These are phyloP conservation scores for Sardina pilchardus DNA, from an alignment of 2,113 vertebrate species.

Conservation along the genomic window DNA sequence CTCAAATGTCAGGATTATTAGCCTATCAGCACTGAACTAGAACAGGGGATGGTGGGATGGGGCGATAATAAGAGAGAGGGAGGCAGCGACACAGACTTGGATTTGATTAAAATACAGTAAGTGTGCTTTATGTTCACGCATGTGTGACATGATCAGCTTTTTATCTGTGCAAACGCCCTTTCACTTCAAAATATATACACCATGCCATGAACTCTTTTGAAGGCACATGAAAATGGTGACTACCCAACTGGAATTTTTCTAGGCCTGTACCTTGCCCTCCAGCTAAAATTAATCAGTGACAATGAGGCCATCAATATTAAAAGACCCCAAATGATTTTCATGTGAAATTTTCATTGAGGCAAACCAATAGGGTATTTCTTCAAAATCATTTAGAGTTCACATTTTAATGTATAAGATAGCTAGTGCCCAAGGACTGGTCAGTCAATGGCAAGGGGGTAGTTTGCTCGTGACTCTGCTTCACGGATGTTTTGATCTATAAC, in stretches of 20 bases:
- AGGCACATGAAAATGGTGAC: background rate
- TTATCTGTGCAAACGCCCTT: background rate
- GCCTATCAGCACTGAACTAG: background rate
- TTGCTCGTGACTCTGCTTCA: constrained; percentile 22
- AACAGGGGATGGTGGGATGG: background rate
- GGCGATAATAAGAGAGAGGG: background rate
- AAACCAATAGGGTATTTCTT: background rate
- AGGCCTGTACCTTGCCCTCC: background rate
- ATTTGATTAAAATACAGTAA: background rate
- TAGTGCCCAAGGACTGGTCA: background rate
- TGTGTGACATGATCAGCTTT: background rate
- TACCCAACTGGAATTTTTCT: background rate
- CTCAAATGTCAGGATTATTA: background rate
- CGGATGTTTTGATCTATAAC: constrained; percentile 22
- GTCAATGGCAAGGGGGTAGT: background rate
- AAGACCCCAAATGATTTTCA: background rate
- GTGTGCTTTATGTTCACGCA: background rate
- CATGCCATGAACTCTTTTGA: background rate
- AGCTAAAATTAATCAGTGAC: background rate
- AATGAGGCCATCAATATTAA: background rate
- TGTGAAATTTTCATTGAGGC: background rate
- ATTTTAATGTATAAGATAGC: background rate
- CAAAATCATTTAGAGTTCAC: background rate
- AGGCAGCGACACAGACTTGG: background rate
- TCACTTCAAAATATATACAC: background rate